A percentile compares a stretch with the other conserved stretches of the same genome.
phyloP scores from a whole-genome alignment of 1,140 invertebrate genomes.

The Hycleus cichorii region DNA sequence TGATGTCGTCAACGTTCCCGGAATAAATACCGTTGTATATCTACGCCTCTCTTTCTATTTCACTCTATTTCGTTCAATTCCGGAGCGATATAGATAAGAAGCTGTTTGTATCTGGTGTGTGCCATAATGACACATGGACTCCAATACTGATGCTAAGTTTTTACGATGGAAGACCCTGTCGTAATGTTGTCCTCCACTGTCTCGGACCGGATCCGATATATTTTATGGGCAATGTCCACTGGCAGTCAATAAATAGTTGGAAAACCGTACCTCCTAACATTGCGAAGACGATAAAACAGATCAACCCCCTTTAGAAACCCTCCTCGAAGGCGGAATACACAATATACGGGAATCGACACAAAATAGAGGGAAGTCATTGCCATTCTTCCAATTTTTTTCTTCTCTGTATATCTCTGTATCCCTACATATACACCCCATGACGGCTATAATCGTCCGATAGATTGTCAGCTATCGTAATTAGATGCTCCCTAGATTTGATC shows the following conservation, averaged over 20 bases:
- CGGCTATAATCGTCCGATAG: conserved; percentile 14
- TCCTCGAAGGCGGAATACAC: conserved; percentile 22
- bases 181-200: conserved; percentile 14
- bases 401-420: too few relatives aligned
- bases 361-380: conserved; percentile 3
- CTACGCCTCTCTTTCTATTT: not conserved
- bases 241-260: conserved; percentile 36
- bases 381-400: not conserved
- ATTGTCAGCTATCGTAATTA: conserved; percentile 19
- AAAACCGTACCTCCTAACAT: conserved; percentile 11
- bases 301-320: conserved; percentile 6
- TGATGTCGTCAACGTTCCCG: conserved; percentile 14
- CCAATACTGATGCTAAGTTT: conserved; percentile 21
- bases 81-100: conserved; percentile 9
- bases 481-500: conserved; percentile 1
- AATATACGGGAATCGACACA: conserved; percentile 6
- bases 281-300: conserved; percentile 5
- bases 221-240: conserved; percentile 37
- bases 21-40: conserved; percentile 12
- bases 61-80: too few relatives aligned
- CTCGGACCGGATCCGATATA: conserved; percentile 32
- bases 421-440: too few relatives aligned
- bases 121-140: conserved; percentile 28
- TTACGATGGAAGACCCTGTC: conserved; percentile 17
- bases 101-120: conserved; percentile 28